Evolutionary conservation across 2,888 invertebrate species (phyloP).

Genomic region (Carabus problematicus): DNA sequence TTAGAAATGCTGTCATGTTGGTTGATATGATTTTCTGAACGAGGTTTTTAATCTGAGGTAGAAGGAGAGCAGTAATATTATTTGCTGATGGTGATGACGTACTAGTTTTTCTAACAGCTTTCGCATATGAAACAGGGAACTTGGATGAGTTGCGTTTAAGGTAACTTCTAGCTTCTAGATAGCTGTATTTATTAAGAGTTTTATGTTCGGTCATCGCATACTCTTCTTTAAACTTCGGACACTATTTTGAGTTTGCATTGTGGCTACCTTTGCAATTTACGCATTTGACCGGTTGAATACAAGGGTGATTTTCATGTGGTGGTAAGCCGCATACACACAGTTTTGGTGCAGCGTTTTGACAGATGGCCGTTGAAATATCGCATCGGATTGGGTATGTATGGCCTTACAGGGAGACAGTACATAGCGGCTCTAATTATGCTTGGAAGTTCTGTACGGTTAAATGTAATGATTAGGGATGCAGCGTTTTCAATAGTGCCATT

Average conservation of each 20-base stretch:
- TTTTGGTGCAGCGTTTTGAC: conserved; percentile 26
- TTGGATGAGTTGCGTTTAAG: too few relatives aligned
- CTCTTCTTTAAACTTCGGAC: too few relatives aligned
- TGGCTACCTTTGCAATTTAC: conserved; percentile 38
- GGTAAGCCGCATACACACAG: conserved; percentile 43
- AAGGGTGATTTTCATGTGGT: conserved; percentile 32
- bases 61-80: not conserved
- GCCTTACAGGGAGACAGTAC: too few relatives aligned
- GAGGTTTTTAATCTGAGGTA: not conserved
- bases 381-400: too few relatives aligned
- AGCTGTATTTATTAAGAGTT: too few relatives aligned
- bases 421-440: too few relatives aligned
- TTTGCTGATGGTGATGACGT: not conserved
- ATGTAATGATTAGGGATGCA: too few relatives aligned
- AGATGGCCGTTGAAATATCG: conserved; percentile 42
- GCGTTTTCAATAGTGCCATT: too few relatives aligned
- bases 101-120: conserved; percentile 19
- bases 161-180: too few relatives aligned
- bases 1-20: not conserved
- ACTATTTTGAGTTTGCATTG: too few relatives aligned
- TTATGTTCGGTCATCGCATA: too few relatives aligned
- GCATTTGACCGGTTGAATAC: conserved; percentile 19
- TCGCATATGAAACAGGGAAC: not conserved
- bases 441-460: too few relatives aligned
- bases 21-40: not conserved